These are phyloP conservation scores for Margarornis squamiger DNA, from an alignment of 2,797 vertebrate genomes.

Conservation along the genomic window DNA sequence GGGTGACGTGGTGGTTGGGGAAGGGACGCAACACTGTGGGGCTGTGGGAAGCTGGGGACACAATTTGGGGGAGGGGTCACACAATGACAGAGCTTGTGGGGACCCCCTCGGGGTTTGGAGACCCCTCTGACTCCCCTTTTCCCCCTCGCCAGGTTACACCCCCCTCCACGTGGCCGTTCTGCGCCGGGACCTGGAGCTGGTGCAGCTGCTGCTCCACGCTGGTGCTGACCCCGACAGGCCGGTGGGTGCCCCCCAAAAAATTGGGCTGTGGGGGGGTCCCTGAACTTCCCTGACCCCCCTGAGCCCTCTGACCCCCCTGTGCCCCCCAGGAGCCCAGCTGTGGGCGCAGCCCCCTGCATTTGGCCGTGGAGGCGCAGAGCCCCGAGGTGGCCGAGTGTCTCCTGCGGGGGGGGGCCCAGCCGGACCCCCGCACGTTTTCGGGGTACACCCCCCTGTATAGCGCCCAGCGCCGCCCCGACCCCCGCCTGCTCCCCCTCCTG, in stretches of 20 bases:
- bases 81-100: no score
- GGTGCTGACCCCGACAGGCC: background rate
- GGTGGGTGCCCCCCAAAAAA: background rate
- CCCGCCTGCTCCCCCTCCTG: slow-evolving; percentile 26
- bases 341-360: background rate
- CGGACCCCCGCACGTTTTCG: background rate
- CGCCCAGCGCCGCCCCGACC: slow-evolving; percentile 73
- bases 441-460: slow-evolving; percentile 80
- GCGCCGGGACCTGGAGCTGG: background rate
- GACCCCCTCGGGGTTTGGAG: no score
- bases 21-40: no score
- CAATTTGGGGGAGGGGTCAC: no score
- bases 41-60: no score
- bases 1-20: no score
- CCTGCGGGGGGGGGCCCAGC: background rate
- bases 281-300: no score
- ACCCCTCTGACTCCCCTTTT: no score
- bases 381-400: background rate
- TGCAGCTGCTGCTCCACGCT: background rate
- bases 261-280: background rate
- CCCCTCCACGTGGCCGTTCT: background rate
- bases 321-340: background rate
- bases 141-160: background rate
- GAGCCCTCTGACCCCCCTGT: background rate
- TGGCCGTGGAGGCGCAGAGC: background rate